Evolutionary conservation across 2,113 vertebrate species (phyloP).

Genomic region (Smithornis capensis): DNA sequence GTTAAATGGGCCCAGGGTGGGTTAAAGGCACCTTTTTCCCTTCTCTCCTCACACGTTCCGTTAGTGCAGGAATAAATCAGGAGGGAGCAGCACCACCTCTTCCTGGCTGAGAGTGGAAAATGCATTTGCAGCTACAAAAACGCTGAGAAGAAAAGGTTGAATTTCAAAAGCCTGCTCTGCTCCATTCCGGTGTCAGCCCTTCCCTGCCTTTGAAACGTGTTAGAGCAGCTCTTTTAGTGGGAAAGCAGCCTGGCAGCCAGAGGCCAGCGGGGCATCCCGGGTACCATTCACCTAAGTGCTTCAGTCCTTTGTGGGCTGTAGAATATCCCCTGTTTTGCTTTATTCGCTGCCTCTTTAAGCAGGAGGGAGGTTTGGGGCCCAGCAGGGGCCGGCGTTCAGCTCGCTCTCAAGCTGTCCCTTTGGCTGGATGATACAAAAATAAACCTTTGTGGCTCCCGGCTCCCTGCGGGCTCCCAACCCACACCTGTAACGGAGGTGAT

Average conservation of each 20-base stretch:
- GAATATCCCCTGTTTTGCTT: not conserved
- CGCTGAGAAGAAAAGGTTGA: not conserved
- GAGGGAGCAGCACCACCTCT: not conserved
- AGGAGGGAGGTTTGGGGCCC: not conserved
- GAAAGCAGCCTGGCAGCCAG: not conserved
- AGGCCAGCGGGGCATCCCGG: not conserved
- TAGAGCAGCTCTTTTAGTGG: not conserved
- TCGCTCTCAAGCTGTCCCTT: not conserved
- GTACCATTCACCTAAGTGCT: not conserved
- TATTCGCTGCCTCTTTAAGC: not conserved
- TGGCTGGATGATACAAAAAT: not conserved
- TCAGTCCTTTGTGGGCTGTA: not conserved
- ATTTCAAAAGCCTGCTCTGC: not conserved
- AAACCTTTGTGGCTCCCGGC: accelerated
- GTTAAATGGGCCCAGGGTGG: not conserved
- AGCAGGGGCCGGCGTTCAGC: not conserved
- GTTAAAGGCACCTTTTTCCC: not conserved
- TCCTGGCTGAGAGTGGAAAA: not conserved
- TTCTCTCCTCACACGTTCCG: not conserved
- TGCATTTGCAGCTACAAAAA: not conserved
- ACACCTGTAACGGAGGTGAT: accelerated
- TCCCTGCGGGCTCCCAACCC: accelerated
- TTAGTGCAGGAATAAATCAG: not conserved
- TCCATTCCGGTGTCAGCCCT: not conserved
- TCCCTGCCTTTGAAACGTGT: not conserved